Evolutionary conservation across 2,888 invertebrate species (phyloP), one percentile per base, ranked within the genome.

Genomic region (Stramonita haemastoma): DNA sequence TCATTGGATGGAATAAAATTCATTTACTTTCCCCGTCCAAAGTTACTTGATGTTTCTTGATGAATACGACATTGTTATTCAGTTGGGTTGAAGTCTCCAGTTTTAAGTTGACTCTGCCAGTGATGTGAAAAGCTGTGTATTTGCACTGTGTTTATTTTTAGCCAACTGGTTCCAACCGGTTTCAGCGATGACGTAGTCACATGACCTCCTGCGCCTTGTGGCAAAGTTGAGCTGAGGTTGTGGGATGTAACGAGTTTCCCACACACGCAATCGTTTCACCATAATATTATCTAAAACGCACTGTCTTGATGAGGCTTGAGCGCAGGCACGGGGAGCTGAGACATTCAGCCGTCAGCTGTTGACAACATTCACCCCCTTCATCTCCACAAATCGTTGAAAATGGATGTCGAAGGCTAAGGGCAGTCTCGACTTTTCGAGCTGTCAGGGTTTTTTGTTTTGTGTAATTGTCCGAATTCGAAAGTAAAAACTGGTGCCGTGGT

Each of bases 111-210:
- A 73, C 13, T 73, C 66, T 26, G 66, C 66, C 13, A 66, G 13
- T 66, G 17, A 22, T 66, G 66, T 66, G 26, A 66, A 66, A 26
- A 13, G 66, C 26, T 19, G 5, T 19, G 0, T 19, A 22, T 26
- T 66, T 77, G 34, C 32, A 22, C 34, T 85, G 22, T 57, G 29
- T 85, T 32, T 29, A 57, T 85, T 32, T 29, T 32, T 60, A 70
- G 87, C 87, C 11, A 87, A 87, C 87, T 73, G 87, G 87, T 73
- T 87, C 73, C n/a, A 87, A 87, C 87, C 73, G 87, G 87, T 87
- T 86, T 32, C 32, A 26, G 73, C 46, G 17, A 13, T 29, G 57
- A 84, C 26, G 26, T 29, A 73, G 87, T 46, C 87, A 87, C 46
- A 34, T 87, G 87, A 87, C 73, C 2, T n/a, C 22, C 56, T 84